phyloP scores from a whole-genome alignment of 2,797 vertebrate genomes.

The Cyclura pinguis region DNA sequence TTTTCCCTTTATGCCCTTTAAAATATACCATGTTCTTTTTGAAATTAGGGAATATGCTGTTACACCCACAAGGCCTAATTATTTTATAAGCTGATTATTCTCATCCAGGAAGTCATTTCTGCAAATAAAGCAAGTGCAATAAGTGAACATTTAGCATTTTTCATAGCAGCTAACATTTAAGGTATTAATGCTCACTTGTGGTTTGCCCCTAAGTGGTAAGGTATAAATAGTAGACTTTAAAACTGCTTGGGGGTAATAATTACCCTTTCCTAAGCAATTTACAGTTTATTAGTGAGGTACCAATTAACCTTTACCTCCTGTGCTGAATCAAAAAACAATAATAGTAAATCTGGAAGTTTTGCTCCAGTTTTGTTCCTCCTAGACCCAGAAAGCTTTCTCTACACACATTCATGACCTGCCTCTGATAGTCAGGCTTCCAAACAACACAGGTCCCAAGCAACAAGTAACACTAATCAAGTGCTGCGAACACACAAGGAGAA shows the following conservation, averaged over 20 bases:
- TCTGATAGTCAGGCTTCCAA: background rate
- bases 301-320: slow-evolving; percentile 29
- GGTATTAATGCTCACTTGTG: background rate
- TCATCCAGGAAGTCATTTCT: slow-evolving; percentile 17
- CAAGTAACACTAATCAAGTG: background rate
- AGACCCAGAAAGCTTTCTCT: background rate
- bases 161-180: slow-evolving; percentile 15
- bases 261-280: background rate
- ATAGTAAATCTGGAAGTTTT: background rate
- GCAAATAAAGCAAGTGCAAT: slow-evolving; percentile 2
- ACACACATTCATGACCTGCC: background rate
- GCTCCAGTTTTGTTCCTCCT: background rate
- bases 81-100: slow-evolving; percentile 40
- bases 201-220: background rate
- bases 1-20: slow-evolving; percentile 31
- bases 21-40: slow-evolving; percentile 10
- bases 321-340: background rate
- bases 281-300: slow-evolving; percentile 11
- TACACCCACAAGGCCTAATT: slow-evolving; percentile 13
- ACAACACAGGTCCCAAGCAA: background rate
- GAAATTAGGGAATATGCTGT: fast-evolving
- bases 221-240: slow-evolving; percentile 15
- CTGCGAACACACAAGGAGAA: background rate
- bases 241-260: background rate
- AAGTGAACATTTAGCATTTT: slow-evolving; percentile 12